Percentiles rank a stretch among this genome's conserved stretches.
Conservation (phyloP, 2,113 vertebrate species). For the Suncus etruscus region DNA sequence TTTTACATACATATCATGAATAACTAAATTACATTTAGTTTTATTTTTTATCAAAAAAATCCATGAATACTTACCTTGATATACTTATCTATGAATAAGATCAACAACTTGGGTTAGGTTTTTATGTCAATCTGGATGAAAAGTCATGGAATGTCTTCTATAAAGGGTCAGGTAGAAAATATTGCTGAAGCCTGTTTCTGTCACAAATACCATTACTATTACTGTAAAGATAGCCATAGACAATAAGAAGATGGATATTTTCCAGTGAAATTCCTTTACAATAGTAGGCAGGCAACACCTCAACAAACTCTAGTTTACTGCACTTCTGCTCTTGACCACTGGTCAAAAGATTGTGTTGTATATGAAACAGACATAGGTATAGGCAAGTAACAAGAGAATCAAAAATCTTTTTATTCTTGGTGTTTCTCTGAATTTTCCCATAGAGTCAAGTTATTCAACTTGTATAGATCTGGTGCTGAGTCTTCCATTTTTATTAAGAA, state of each 20-base stretch:
- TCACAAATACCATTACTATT: background rate
- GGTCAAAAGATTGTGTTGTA: background rate
- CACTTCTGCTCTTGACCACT: background rate
- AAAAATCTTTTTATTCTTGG: slow-evolving; percentile 17
- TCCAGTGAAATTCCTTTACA: background rate
- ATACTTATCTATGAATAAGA: background rate
- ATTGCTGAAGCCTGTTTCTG: slow-evolving; percentile 1
- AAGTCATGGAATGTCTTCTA: background rate
- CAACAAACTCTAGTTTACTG: background rate
- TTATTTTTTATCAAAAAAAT: background rate
- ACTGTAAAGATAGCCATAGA: background rate
- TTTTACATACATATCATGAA: background rate
- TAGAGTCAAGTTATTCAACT: background rate
- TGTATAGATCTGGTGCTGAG: background rate
- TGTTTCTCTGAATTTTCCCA: slow-evolving; percentile 18
- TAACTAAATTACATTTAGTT: background rate
- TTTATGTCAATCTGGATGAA: slow-evolving; percentile 3
- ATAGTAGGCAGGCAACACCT: background rate
- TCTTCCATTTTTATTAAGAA: slow-evolving; percentile 46
- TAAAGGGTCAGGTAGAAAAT: background rate
- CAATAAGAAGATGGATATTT: background rate
- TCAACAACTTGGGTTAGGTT: background rate
- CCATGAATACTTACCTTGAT: background rate
- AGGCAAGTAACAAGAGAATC: too few species aligned
- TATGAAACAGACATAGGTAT: background rate